Evolutionary conservation across 2,888 invertebrate genomes (phyloP), one percentile per base, ranked within the genome.

Genomic region (Pogonocherus hispidulus): DNA sequence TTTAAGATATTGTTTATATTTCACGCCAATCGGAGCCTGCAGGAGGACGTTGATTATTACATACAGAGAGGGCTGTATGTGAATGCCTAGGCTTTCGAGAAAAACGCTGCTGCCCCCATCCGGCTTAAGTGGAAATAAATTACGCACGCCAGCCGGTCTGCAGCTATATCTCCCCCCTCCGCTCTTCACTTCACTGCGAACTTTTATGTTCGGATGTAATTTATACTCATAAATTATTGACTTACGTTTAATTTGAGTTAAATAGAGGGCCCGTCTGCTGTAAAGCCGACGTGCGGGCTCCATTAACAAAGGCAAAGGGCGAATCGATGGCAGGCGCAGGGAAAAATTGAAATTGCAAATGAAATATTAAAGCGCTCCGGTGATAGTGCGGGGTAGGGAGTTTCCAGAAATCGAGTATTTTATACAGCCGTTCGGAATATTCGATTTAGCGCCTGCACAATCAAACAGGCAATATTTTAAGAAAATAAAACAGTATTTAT

Each of bases 201-300:
- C 72, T 77, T 74, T 77, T 71, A 70, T 69, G 71, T 71, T 74
- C 67, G 57, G 63, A 55, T 52, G 73, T 72, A 75, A 76, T 76
- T 76, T 75, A 74, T 71, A 70, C 71, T 70, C 72, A 69, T 75
- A 75, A 75, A 77, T 77, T 75, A 75, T 75, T 72, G 73, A 70
- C 67, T 74, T 63, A 57, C 69, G 70, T 72, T 72, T 72, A 72
- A 74, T 71, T 74, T 65, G 62, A 69, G 56, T 55, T 55, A 62
- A 65, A 69, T 69, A 65, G 65, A 47, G 59, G 57, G 41, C 18
- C 41, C 55, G 55, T 46, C 46, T 57, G 46, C 44, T 23, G 44
- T 22, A 27, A 57, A 44, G 27, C 19, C 47, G 32, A 47, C 47
- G 47, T 27, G 59, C 18, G 47, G 47, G 23, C 9, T 59, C 16